These are phyloP conservation scores for Microtus richardsoni DNA, from an alignment of 2,113 vertebrate species.

Conservation along the genomic window DNA sequence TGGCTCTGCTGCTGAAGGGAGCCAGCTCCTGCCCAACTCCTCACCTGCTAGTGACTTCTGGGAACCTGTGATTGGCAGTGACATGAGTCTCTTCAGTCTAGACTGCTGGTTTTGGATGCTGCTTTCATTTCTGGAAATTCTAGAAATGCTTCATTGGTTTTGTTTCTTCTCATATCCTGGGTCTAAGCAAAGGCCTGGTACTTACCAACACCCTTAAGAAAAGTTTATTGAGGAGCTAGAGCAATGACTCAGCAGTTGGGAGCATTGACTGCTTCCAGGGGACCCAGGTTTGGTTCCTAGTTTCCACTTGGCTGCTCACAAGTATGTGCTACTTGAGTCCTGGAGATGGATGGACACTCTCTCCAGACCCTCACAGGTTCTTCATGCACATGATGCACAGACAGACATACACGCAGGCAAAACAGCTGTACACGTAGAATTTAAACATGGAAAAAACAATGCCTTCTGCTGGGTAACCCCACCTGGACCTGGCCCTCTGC, in stretches of 20 bases:
- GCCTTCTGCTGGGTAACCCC: background rate
- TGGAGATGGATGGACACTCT: background rate
- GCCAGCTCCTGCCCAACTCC: background rate
- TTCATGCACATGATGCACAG: background rate
- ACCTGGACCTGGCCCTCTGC: background rate
- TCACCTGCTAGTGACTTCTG: background rate
- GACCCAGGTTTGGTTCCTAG: background rate
- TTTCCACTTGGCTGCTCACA: background rate
- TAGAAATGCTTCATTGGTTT: background rate
- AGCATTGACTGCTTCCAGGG: background rate
- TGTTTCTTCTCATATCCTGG: slow-evolving; percentile 34
- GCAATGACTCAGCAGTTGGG: background rate
- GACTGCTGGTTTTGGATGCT: slow-evolving; percentile 21
- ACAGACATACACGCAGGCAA: background rate
- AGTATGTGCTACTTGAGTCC: background rate
- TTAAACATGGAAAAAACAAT: background rate
- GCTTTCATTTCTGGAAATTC: background rate
- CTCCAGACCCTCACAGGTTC: background rate
- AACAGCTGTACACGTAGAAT: background rate
- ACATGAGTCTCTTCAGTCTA: background rate
- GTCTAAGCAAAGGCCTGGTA: slow-evolving; percentile 35
- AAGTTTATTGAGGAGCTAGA: background rate
- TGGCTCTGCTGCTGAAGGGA: background rate
- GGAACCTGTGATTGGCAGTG: background rate
- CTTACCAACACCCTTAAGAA: background rate